A percentile compares a stretch with the other conserved stretches of the same genome.
phyloP scores from a whole-genome alignment of 2,113 vertebrate genomes.

The Hippoglossus stenolepis region DNA sequence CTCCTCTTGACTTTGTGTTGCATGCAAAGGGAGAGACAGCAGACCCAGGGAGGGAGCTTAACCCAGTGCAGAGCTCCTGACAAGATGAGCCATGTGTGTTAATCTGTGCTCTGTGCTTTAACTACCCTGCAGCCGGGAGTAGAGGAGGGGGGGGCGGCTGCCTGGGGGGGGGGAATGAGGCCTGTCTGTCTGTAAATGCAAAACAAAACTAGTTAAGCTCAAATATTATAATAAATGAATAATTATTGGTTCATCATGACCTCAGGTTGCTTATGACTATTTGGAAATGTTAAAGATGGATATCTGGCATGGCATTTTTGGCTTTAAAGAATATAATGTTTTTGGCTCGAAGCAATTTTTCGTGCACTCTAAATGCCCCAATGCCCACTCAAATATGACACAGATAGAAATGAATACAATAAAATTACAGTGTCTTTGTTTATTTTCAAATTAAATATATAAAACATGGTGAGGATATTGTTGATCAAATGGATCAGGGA shows the following conservation, averaged over 20 bases:
- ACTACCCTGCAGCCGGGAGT: constrained; percentile 36
- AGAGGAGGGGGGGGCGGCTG: not conserved
- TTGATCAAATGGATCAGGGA: too few relatives aligned
- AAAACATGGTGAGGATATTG: too few relatives aligned
- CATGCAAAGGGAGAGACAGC: constrained; percentile 15
- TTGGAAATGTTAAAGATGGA: too few relatives aligned
- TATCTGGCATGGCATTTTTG: too few relatives aligned
- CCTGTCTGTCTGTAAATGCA: constrained; percentile 16
- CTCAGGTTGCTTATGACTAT: too few relatives aligned
- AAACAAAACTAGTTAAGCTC: not conserved
- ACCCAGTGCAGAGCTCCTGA: constrained; percentile 44
- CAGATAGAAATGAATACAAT: not conserved
- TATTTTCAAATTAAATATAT: too few relatives aligned
- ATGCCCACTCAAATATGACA: too few relatives aligned
- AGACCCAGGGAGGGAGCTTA: constrained; percentile 44
- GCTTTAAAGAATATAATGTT: too few relatives aligned
- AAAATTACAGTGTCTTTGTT: too few relatives aligned
- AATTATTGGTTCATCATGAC: too few relatives aligned
- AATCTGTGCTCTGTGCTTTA: constrained; percentile 64
- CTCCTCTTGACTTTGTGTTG: constrained; percentile 4
- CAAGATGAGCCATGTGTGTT: constrained; percentile 61
- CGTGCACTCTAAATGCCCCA: too few relatives aligned
- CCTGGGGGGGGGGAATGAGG: not conserved
- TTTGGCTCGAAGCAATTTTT: too few relatives aligned
- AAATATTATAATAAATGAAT: not conserved